phyloP scores from a whole-genome alignment of 1,140 invertebrate species.

The Trichoplusia ni region DNA sequence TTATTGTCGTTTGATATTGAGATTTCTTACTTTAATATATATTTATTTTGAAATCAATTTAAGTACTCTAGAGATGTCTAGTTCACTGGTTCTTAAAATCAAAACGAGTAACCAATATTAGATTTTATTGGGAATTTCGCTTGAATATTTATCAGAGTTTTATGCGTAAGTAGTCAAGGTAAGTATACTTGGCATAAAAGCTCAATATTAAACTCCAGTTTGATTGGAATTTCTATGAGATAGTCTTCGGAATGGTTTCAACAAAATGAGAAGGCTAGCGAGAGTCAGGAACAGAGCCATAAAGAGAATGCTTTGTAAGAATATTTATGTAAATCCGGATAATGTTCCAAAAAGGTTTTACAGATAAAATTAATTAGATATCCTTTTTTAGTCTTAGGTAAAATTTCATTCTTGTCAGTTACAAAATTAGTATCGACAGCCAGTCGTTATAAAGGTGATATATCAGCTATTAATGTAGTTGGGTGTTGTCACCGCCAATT shows the following conservation, averaged over 20 bases:
- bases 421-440: neutral
- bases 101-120: constrained; percentile 2
- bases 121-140: neutral
- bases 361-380: no score
- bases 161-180: constrained; percentile 10
- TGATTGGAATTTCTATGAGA: constrained; percentile 5
- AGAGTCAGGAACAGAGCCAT: neutral
- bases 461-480: neutral
- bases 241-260: neutral
- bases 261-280: neutral
- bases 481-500: neutral
- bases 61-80: no score
- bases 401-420: neutral
- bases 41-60: no score
- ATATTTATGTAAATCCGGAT: no score
- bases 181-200: neutral
- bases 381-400: neutral
- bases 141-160: constrained; percentile 16
- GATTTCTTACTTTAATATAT: no score
- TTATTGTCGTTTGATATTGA: no score
- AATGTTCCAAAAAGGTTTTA: no score
- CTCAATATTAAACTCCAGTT: constrained; percentile 9
- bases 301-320: no score
- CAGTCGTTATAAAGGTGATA: neutral
- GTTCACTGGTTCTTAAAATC: neutral